Evolutionary conservation across 2,888 invertebrate species (phyloP), one percentile per base, ranked within the genome.

Genomic region (Mesodorylaimus sp.): DNA sequence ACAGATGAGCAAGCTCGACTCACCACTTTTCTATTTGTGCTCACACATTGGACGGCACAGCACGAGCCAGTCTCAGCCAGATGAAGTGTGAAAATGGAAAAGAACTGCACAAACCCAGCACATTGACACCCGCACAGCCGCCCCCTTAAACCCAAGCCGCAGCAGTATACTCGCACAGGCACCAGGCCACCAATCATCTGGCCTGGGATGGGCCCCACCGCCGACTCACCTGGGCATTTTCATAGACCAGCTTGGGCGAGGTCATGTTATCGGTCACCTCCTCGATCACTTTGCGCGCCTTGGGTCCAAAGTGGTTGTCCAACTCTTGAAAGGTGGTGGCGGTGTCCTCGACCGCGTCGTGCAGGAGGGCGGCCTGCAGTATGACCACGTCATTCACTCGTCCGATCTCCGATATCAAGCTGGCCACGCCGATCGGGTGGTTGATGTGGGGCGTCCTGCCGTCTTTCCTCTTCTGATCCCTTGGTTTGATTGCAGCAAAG

Each of bases 301-400:
- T 70, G 3, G 61, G 53, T 0, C 82, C 81, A 69, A 82, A 83
- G 37, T 70, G 58, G 25, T 62, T 49, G 60, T 76, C 74, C 39
- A 83, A 74, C 66, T 82, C 81, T 19, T 76, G 75, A 54, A 79
- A 74, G 0, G 78, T 78, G 1, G 83, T 79, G 45, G 80, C 75
- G 0, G 84, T 85, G 61, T 85, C 84, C 68, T 85, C 84, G 1
- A 85, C 80, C 0, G 82, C 82, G 61, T 85, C 84, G 63, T 85
- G 84, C 1, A 85, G 70, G 10, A 83, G 58, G 1, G 83, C 83
- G 5, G 81, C 80, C 67, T 79, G 73, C 2, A 81, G 66, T 1
- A 58, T 55, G 16, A 53, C 56, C 7, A 60, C 53, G 50, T 63
- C 63, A 44, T 49, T 56, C 1, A 63, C 56, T 26, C 59, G 56